A percentile compares a stretch with the other conserved stretches of the same genome.
These are phyloP conservation scores for Xiphydria camelus DNA, from an alignment of 2,888 invertebrate genomes.

Conservation along the genomic window DNA sequence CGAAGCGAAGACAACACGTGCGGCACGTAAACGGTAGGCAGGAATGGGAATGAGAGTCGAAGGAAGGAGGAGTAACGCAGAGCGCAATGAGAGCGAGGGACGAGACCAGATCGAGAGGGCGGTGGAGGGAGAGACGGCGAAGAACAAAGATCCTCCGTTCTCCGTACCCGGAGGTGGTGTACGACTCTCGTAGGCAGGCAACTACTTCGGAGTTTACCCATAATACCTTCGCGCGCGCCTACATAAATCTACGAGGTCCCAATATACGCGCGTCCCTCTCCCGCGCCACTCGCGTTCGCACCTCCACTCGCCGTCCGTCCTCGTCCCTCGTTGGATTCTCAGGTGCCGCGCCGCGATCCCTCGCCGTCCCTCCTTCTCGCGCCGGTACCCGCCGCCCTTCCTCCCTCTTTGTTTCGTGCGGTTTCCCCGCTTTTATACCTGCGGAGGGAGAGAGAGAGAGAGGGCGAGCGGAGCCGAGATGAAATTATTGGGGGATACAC, in stretches of 20 bases:
- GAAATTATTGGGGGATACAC: slow-evolving; percentile 27
- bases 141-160: slow-evolving; percentile 15
- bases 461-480: slow-evolving; percentile 19
- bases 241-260: slow-evolving; percentile 39
- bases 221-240: slow-evolving; percentile 25
- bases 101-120: too few species aligned
- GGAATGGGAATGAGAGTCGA: too few species aligned
- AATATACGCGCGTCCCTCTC: slow-evolving; percentile 20
- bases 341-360: too few species aligned
- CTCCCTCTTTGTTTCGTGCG: slow-evolving; percentile 4
- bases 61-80: too few species aligned
- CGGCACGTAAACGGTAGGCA: too few species aligned
- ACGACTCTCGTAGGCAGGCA: slow-evolving; percentile 9
- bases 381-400: background rate
- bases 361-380: slow-evolving; percentile 10
- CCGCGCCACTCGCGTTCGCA: background rate
- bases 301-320: slow-evolving; percentile 8
- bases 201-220: slow-evolving; percentile 15
- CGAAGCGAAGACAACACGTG: too few species aligned
- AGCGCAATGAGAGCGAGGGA: too few species aligned
- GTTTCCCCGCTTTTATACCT: slow-evolving; percentile 21
- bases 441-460: too few species aligned
- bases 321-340: slow-evolving; percentile 5
- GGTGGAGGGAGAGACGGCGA: slow-evolving; percentile 6
- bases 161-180: slow-evolving; percentile 5